phyloP scores from a whole-genome alignment of 1,140 invertebrate genomes.

The Pseudachorutes palmiensis region DNA sequence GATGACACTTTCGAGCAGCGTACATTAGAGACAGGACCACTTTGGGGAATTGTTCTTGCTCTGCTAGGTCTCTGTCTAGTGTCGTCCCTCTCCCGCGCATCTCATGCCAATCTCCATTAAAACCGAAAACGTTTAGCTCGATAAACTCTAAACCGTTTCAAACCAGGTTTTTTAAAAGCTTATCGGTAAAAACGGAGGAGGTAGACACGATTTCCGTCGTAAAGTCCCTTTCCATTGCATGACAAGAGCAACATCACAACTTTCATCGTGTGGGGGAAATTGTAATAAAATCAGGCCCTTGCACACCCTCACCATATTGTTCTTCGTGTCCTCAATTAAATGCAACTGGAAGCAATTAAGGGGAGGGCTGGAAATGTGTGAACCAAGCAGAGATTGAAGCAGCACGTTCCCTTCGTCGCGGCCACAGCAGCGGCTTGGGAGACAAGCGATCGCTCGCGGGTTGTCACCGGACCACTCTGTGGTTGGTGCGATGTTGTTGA shows the following conservation, averaged over 20 bases:
- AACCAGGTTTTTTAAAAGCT: too few species aligned
- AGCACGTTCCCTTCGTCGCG: background rate
- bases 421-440: background rate
- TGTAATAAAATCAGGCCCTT: background rate
- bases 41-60: too few species aligned
- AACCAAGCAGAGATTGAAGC: background rate
- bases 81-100: too few species aligned
- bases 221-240: background rate
- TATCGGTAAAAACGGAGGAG: too few species aligned
- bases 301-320: background rate
- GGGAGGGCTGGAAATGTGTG: too few species aligned
- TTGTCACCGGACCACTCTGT: background rate
- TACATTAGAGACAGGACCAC: too few species aligned
- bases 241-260: background rate
- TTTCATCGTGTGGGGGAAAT: background rate
- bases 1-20: background rate
- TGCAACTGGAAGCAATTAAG: background rate
- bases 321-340: background rate
- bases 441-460: background rate
- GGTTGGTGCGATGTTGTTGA: background rate
- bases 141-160: too few species aligned
- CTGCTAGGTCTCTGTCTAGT: too few species aligned
- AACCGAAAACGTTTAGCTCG: too few species aligned
- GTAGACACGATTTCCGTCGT: too few species aligned
- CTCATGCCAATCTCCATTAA: too few species aligned